These are phyloP conservation scores for Pteropus alecto DNA, from an alignment of 2,113 vertebrate genomes.

Conservation along the genomic window DNA sequence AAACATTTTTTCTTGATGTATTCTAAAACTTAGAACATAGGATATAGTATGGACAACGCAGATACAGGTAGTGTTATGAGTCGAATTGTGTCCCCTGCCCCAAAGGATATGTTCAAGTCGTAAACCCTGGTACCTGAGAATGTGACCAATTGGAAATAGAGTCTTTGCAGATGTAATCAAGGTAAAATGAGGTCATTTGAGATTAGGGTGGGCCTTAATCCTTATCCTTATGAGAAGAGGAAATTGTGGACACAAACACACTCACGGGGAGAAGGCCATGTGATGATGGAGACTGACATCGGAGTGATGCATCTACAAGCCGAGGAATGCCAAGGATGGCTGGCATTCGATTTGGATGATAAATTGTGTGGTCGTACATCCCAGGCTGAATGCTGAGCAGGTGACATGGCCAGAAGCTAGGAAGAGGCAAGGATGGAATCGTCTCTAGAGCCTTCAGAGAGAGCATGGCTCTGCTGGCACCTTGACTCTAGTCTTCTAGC, in stretches of 20 bases:
- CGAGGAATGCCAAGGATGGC: background rate
- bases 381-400: background rate
- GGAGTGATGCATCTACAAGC: background rate
- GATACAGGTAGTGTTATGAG: background rate
- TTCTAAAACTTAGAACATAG: background rate
- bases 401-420: background rate
- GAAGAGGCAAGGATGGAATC: background rate
- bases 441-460: background rate
- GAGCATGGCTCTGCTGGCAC: fast-evolving
- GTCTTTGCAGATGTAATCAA: background rate
- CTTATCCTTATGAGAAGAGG: background rate
- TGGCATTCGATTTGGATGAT: background rate
- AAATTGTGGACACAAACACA: background rate
- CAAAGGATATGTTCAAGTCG: background rate
- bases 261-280: background rate
- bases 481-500: background rate
- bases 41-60: background rate
- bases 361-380: background rate
- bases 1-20: background rate
- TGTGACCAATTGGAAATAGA: background rate
- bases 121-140: background rate
- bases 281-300: background rate
- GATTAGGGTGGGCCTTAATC: background rate
- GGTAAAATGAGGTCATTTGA: background rate
- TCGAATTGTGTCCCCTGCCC: background rate